Base-by-base conservation (phyloP, 2,797 vertebrate genomes). In the Scarus forsteni region DNA sequence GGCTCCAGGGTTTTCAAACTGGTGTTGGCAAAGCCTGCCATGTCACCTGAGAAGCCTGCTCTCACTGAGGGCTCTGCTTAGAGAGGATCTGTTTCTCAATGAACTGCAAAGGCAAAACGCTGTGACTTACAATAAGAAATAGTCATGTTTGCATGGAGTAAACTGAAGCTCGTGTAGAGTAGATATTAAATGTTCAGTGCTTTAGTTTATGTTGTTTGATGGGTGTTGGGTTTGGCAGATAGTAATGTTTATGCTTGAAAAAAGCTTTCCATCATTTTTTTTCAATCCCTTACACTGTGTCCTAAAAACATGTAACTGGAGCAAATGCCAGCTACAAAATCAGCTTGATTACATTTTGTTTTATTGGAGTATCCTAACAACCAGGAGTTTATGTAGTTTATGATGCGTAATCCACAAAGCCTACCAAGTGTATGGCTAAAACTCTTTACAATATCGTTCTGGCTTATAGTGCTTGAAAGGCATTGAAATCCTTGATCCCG, bases 31-130 rank as follows among this genome's bases (percentile, higher is more conserved):
- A 68, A 75, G 42, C 18, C 39, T n/a, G 46, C 16, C 0, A 6
- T 71, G 60, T 80, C 76, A 85, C 78, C 73, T 66, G 81, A 88
- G 73, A 70, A 34, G 50, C 39, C 46, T 68, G 52, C 10, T 73
- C 16, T 81, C 15, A 39, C 55, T 43, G 34, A 82, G 35, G 36
- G 16, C 53, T 66, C 16, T 0, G 13, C 70, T 60, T n/a, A 56
- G 46, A 15, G 64, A 42, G 55, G 45, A 64, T 71, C 53, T 11
- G 10, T 64, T 64, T 62, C 59, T 36, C 13, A 13, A 3, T 42
- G 10, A 34, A 5, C 40, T 67, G 36, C 49, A 40, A 43, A 66
- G 16, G 49, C 58, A 46, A 8, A 51, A 44, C 34, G 39, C 57
- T 16, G 8, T 48, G 39, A 72, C 49, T 77, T 69, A 8, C 3